phyloP scores from a whole-genome alignment of 2,797 vertebrate species.

The Aeoliscus strigatus region DNA sequence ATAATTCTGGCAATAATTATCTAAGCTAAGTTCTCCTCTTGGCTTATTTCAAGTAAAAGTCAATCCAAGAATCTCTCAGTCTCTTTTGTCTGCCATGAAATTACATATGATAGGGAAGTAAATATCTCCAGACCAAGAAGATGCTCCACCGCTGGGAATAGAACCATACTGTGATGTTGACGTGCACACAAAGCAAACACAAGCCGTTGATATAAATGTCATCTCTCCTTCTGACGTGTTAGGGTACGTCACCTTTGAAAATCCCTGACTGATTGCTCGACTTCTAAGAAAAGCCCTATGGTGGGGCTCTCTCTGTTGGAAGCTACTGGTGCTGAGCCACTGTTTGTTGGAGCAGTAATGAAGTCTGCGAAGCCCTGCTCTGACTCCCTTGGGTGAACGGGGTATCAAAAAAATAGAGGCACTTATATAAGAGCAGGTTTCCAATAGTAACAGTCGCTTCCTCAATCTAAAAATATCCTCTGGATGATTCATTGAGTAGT shows the following conservation, averaged over 20 bases:
- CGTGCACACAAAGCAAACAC: conserved; percentile 1
- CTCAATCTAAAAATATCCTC: conserved; percentile 60
- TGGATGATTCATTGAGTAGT: conserved; percentile 44
- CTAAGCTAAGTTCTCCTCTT: too few relatives aligned
- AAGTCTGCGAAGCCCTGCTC: conserved; percentile 22
- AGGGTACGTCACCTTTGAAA: conserved; percentile 11
- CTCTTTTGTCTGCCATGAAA: too few relatives aligned
- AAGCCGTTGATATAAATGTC: conserved; percentile 22
- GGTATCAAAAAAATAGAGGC: conserved; percentile 12
- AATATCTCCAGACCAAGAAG: too few relatives aligned
- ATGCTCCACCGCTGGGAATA: background rate
- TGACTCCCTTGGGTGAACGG: conserved; percentile 5
- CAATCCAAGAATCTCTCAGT: too few relatives aligned
- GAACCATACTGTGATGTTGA: background rate
- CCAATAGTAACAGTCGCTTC: conserved; percentile 53
- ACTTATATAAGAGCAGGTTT: conserved; percentile 48
- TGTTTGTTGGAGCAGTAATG: conserved; percentile 25
- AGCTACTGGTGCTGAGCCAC: conserved; percentile 14
- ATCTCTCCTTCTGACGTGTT: conserved; percentile 14
- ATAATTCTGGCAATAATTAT: too few relatives aligned
- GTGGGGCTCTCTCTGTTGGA: conserved; percentile 5
- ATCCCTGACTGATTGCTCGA: conserved; percentile 9
- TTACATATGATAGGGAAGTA: too few relatives aligned
- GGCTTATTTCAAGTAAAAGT: too few relatives aligned
- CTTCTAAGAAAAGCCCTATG: conserved; percentile 47